Evolutionary conservation across 2,888 invertebrate species (phyloP).

Genomic region (Eurytoma adleriae): DNA sequence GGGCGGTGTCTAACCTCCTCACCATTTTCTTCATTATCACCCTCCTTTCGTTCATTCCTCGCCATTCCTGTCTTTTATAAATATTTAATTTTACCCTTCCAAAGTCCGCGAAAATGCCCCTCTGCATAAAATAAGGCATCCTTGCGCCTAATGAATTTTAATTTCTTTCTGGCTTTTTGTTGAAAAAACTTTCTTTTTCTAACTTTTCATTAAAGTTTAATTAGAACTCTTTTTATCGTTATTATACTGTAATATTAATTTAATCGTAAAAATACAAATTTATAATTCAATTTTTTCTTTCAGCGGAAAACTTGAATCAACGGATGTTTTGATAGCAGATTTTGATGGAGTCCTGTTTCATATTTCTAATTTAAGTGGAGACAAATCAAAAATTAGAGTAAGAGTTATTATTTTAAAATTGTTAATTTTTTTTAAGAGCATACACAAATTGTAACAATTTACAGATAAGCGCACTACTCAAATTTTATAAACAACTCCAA

Average conservation of each 20-base stretch:
- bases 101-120: neutral
- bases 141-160: too few relatives aligned
- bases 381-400: constrained; percentile 98
- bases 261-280: constrained; percentile 4
- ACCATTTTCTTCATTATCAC: neutral
- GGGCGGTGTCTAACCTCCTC: constrained; percentile 68
- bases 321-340: constrained; percentile 96
- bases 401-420: constrained; percentile 72
- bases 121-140: too few relatives aligned
- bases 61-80: neutral
- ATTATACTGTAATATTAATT: neutral
- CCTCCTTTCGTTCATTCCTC: neutral
- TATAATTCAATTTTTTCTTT: constrained; percentile 3
- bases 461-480: constrained; percentile 97
- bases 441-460: constrained; percentile 49
- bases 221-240: too few relatives aligned
- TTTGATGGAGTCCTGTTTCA: constrained; percentile 99
- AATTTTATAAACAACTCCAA: constrained; percentile 98
- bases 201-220: too few relatives aligned
- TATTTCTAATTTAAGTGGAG: constrained; percentile 96
- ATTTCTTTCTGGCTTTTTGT: too few relatives aligned
- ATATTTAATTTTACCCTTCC: neutral
- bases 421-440: neutral
- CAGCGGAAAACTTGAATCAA: constrained; percentile 96
- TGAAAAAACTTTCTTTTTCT: too few relatives aligned